Base-by-base conservation (phyloP, 2,113 vertebrate species). In the Orthonyx spaldingii region DNA sequence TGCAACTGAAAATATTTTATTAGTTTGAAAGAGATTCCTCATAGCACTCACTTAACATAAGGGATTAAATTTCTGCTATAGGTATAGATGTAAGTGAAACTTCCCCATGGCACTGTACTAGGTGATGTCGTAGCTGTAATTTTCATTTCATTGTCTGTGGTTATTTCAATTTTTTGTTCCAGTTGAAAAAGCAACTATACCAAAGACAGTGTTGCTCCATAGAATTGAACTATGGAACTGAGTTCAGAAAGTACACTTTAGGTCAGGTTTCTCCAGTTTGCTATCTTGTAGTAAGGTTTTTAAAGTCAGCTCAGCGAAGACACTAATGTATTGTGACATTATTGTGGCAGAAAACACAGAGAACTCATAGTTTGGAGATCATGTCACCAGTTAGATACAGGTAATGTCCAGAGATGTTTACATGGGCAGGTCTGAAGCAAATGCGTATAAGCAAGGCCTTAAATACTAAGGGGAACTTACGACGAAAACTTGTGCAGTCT, bases 371-470 rank as follows among this genome's bases (percentile, higher is more conserved):
- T 70, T 70, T 61, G 22, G 66, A 63, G 15, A 21, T 92, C 14
- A 24, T 56, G 4, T 76, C 47, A 28, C 14, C 53, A 19, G 26
- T 33, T 75, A 33, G 16, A 6, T 68, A 3, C 12, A 56, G 11
- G 23, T 17, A 82, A 24, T 16, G 10, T 70, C 14, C 27, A 27
- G 61, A 49, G 30, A 8, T 47, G 11, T 68, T 71, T 52, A 60
- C 1, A 0, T 30, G 14, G 39, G 6, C 41, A 64, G 24, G 9
- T 69, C 55, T 76, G 44, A 52, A 76, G 17, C 7, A 1, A 26
- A 6, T 39, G 16, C 2, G 1, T 42, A 4, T 39, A 55, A 83
- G 11, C 44, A 64, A 79, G 59, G 14, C 33, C 20, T 60, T 33
- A 78, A 79, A 24, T 71, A 39, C 16, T 27, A 6, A 18, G 42